A percentile compares a stretch with the other conserved stretches of the same genome.
Conservation (phyloP, 2,797 vertebrate species). For the Prunella strophiata region DNA sequence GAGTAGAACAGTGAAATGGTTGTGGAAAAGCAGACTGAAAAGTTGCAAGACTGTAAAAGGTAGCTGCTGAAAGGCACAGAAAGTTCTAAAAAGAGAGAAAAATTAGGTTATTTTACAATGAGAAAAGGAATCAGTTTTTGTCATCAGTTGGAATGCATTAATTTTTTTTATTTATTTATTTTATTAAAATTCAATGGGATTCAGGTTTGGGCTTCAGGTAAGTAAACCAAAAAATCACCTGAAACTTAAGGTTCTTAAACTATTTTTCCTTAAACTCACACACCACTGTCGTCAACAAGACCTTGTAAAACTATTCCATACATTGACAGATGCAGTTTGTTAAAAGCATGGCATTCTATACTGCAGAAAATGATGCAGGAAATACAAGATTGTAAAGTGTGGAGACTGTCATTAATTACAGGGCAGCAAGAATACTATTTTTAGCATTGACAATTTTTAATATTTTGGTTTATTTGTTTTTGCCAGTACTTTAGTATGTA, state of each 20-base stretch:
- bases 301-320: slow-evolving; percentile 16
- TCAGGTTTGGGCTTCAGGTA: not conserved
- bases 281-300: not conserved
- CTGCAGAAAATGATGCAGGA: slow-evolving; percentile 68
- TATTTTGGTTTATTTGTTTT: not conserved
- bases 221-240: not conserved
- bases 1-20: not conserved
- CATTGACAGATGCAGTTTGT: slow-evolving; percentile 50
- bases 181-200: not conserved
- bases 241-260: not conserved
- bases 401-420: slow-evolving; percentile 47
- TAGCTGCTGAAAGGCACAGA: not conserved
- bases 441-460: not conserved
- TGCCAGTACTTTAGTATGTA: not conserved
- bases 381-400: slow-evolving; percentile 44
- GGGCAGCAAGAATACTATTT: slow-evolving; percentile 6
- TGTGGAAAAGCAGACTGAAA: not conserved
- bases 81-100: not conserved
- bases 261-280: not conserved
- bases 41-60: not conserved
- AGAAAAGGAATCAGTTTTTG: not conserved
- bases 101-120: not conserved
- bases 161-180: not conserved
- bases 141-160: not conserved
- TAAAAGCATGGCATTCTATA: slow-evolving; percentile 49